Evolutionary conservation across 2,888 invertebrate species (phyloP).

Genomic region (Conistra vaccinii): DNA sequence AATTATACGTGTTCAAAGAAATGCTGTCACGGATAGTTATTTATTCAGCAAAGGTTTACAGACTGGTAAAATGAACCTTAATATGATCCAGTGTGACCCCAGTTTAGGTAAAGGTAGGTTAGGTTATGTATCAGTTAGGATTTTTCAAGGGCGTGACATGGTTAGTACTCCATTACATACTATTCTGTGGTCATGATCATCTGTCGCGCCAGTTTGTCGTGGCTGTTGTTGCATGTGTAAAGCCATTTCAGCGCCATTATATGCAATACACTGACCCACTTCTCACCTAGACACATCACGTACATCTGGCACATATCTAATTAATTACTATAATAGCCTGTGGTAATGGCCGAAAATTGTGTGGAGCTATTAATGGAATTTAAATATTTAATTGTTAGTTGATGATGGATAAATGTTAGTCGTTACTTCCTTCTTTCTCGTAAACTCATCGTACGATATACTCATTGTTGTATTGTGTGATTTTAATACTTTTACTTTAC

Average conservation of each 20-base stretch:
- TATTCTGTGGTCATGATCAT: slow-evolving; percentile 34
- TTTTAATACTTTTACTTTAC: neutral
- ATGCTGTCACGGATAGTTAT: neutral
- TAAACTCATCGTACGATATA: neutral
- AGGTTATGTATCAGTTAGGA: neutral
- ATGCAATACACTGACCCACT: slow-evolving; percentile 64
- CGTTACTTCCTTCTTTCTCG: neutral
- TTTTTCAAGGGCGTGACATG: neutral
- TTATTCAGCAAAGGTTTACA: neutral
- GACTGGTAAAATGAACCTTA: neutral
- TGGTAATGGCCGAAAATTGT: slow-evolving; percentile 35
- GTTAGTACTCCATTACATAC: slow-evolving; percentile 13
- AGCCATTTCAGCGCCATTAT: slow-evolving; percentile 58
- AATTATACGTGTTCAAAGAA: neutral
- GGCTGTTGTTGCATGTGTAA: slow-evolving; percentile 62
- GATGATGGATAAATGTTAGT: slow-evolving; percentile 9
- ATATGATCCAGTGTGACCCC: neutral
- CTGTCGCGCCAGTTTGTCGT: slow-evolving; percentile 28
- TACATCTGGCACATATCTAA: slow-evolving; percentile 58
- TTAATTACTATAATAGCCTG: slow-evolving; percentile 48
- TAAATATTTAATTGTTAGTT: slow-evolving; percentile 37
- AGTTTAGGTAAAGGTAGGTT: too few species aligned
- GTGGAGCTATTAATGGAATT: slow-evolving; percentile 35
- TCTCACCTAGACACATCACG: slow-evolving; percentile 66
- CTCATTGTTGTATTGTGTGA: too few species aligned